Evolutionary conservation across 2,888 invertebrate species (phyloP).

Genomic region (Capitulum mitella): DNA sequence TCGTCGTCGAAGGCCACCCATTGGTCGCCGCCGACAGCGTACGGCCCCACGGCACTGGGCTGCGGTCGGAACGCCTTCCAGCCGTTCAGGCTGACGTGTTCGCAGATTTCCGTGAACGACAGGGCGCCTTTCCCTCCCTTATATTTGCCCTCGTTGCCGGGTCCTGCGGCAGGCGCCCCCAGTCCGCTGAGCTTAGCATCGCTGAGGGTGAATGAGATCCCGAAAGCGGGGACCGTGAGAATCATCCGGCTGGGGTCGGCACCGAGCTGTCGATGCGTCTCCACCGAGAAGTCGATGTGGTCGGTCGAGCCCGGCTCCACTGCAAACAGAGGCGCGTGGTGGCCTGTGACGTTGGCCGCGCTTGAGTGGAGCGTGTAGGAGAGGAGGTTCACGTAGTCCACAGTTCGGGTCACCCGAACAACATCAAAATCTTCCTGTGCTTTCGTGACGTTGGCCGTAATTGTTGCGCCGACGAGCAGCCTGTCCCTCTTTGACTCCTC

Average conservation of each 20-base stretch:
- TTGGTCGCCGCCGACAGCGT: not conserved
- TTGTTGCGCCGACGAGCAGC: not conserved
- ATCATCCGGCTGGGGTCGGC: not conserved
- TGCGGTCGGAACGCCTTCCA: not conserved
- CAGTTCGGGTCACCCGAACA: not conserved
- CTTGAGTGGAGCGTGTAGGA: not conserved
- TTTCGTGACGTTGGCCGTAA: not conserved
- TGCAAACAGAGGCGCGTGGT: not conserved
- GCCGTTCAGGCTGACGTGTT: conserved; percentile 40
- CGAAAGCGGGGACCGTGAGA: not conserved
- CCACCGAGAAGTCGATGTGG: not conserved
- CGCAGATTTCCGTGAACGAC: conserved; percentile 34
- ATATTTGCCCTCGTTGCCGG: not conserved
- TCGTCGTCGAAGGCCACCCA: not conserved
- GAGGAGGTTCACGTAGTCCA: not conserved
- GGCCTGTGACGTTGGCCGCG: not conserved
- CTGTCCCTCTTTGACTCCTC: not conserved
- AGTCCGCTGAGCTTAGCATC: not conserved
- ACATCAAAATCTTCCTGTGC: not conserved
- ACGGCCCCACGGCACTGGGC: not conserved
- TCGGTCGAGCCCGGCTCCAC: not conserved
- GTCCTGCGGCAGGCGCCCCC: not conserved
- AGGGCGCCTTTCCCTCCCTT: not conserved
- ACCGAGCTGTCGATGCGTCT: not conserved
- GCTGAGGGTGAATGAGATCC: not conserved